Percentiles rank a stretch among this genome's conserved stretches.
phyloP scores from a whole-genome alignment of 1,140 invertebrate species.

The Achatina immaculata region DNA sequence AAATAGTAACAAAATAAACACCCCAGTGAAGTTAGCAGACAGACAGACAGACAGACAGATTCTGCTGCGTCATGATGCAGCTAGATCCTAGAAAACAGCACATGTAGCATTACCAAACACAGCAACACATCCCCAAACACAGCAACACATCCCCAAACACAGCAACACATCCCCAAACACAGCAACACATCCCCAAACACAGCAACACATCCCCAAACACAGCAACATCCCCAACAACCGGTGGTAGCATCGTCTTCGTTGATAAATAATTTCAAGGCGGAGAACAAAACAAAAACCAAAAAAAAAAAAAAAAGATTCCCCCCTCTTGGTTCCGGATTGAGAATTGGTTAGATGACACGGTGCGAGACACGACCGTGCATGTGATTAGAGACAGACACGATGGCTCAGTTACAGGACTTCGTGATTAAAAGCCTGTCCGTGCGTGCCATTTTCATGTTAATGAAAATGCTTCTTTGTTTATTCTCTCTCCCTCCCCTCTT shows the following conservation, averaged over 20 bases:
- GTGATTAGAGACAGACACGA: slow-evolving; percentile 10
- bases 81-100: too few species aligned
- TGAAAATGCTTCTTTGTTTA: not conserved
- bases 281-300: not conserved
- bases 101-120: too few species aligned
- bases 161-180: too few species aligned
- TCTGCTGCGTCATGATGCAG: too few species aligned
- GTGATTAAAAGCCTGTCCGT: slow-evolving; percentile 6
- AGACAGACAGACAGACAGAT: too few species aligned
- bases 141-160: too few species aligned
- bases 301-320: not conserved
- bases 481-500: not conserved
- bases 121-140: too few species aligned
- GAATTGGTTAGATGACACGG: slow-evolving; percentile 9
- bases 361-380: slow-evolving; percentile 6
- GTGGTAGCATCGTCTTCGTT: too few species aligned
- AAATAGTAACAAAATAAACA: too few species aligned
- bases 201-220: not conserved
- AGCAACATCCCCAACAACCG: not conserved
- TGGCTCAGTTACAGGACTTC: slow-evolving; percentile 16
- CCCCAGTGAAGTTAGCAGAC: too few species aligned
- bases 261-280: not conserved
- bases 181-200: too few species aligned
- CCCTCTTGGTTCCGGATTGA: not conserved
- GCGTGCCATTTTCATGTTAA: slow-evolving; percentile 7